phyloP scores from a whole-genome alignment of 2,797 vertebrate genomes.

The Myioborus melanocephalus region DNA sequence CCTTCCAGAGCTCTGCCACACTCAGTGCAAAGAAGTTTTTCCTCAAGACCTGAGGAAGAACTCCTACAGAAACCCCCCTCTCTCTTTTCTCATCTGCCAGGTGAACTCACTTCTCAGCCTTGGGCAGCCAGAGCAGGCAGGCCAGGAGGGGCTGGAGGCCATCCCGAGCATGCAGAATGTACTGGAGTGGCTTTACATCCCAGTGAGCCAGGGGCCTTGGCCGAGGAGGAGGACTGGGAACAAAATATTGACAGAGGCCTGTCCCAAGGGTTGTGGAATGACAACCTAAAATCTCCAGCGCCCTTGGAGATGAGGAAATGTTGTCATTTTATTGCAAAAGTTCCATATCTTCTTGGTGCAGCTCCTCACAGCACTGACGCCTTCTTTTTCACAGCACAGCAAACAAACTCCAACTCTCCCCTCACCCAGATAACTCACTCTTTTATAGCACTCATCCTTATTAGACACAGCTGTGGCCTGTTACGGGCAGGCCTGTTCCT shows the following conservation, averaged over 20 bases:
- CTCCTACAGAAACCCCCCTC: accelerated
- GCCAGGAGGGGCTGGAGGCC: neutral
- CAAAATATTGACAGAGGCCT: neutral
- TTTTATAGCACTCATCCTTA: no score
- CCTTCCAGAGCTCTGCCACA: neutral
- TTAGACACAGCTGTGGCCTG: no score
- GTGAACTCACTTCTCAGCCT: neutral
- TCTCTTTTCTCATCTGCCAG: neutral
- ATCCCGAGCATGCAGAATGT: accelerated
- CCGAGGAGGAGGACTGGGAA: accelerated
- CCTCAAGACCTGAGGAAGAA: neutral
- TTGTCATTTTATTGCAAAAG: no score
- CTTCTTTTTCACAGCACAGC: no score
- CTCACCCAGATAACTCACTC: no score
- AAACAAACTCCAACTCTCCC: no score
- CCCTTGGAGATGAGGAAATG: no score
- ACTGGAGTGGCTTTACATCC: no score
- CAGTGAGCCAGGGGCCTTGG: neutral
- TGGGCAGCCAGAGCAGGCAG: neutral
- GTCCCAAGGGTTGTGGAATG: neutral
- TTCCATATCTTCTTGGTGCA: no score
- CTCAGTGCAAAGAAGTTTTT: neutral
- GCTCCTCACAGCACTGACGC: no score
- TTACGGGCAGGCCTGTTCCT: no score
- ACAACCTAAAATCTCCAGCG: neutral